A percentile compares a stretch with the other conserved stretches of the same genome.
Conservation (phyloP, 1,140 invertebrate species). For the Sycophila sp. region DNA sequence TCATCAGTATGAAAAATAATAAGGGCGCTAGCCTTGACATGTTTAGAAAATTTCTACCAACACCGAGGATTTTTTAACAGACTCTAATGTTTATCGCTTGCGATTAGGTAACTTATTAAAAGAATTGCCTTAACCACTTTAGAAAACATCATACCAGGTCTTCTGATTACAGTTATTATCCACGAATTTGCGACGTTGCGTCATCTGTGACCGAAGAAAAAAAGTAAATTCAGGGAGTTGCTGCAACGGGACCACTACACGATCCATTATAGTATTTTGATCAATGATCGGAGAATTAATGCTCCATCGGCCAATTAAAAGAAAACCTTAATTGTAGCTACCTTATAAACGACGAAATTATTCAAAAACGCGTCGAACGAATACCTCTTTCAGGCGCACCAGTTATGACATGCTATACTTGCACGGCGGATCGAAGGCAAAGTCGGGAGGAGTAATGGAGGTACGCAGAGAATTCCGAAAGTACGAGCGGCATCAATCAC, state of each 20-base stretch:
- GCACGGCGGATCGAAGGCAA: background rate
- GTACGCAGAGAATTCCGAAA: background rate
- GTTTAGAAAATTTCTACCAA: slow-evolving; percentile 6
- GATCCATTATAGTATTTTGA: too few relatives aligned
- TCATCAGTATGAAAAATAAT: slow-evolving; percentile 18
- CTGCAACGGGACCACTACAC: too few relatives aligned
- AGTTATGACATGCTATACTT: background rate
- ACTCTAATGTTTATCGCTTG: background rate
- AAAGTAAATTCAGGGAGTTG: too few relatives aligned
- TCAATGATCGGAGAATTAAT: too few relatives aligned
- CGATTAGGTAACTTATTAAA: background rate
- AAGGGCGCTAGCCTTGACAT: slow-evolving; percentile 18
- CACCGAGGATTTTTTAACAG: slow-evolving; percentile 1
- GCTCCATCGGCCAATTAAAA: too few relatives aligned
- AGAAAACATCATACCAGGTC: background rate
- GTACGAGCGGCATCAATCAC: background rate
- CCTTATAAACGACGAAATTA: background rate
- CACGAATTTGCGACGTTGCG: too few relatives aligned
- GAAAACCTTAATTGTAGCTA: too few relatives aligned
- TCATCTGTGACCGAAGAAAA: too few relatives aligned
- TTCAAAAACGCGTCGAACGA: background rate
- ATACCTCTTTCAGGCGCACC: background rate
- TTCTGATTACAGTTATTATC: background rate
- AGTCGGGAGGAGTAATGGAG: background rate
- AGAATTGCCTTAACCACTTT: background rate